These are phyloP conservation scores for Chaetodon trifasciatus DNA, from an alignment of 2,797 vertebrate species.

Conservation along the genomic window DNA sequence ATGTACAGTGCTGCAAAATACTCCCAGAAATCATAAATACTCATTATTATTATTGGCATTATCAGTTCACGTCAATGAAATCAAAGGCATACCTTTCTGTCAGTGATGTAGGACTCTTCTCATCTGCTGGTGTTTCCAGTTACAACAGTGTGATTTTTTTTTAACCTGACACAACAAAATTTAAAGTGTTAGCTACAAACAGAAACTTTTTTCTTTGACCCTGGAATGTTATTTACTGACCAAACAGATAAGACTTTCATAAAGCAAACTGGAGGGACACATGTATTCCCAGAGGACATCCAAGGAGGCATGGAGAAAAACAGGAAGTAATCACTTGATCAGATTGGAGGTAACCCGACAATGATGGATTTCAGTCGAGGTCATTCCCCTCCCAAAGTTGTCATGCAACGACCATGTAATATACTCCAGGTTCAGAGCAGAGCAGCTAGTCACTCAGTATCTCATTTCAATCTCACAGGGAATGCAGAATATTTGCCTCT, in stretches of 20 bases:
- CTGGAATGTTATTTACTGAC: constrained; percentile 84
- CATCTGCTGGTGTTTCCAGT: constrained; percentile 3
- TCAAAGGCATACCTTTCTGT: constrained; percentile 33
- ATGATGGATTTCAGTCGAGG: constrained; percentile 45
- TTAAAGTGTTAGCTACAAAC: constrained; percentile 14
- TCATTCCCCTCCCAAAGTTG: constrained; percentile 23
- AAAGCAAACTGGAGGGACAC: constrained; percentile 67
- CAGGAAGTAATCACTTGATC: constrained; percentile 74
- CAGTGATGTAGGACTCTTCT: constrained; percentile 9
- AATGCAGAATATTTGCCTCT: constrained; percentile 36
- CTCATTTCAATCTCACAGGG: constrained; percentile 33
- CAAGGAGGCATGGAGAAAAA: constrained; percentile 59
- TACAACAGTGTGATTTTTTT: constrained; percentile 2
- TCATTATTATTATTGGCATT: constrained; percentile 40
- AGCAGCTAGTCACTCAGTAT: constrained; percentile 33
- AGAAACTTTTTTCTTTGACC: constrained; percentile 40
- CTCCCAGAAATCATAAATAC: constrained; percentile 33
- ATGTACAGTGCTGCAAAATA: constrained; percentile 42
- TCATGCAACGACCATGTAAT: constrained; percentile 47
- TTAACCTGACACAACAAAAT: not conserved
- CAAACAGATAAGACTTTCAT: constrained; percentile 74
- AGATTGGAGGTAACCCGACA: constrained; percentile 63
- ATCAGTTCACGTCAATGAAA: constrained; percentile 22
- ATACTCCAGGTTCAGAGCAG: constrained; percentile 29
- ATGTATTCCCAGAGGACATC: constrained; percentile 64